Percentiles rank a stretch among this genome's conserved stretches.
These are phyloP conservation scores for Crepidodera aurea DNA, from an alignment of 2,888 invertebrate species.

Conservation along the genomic window DNA sequence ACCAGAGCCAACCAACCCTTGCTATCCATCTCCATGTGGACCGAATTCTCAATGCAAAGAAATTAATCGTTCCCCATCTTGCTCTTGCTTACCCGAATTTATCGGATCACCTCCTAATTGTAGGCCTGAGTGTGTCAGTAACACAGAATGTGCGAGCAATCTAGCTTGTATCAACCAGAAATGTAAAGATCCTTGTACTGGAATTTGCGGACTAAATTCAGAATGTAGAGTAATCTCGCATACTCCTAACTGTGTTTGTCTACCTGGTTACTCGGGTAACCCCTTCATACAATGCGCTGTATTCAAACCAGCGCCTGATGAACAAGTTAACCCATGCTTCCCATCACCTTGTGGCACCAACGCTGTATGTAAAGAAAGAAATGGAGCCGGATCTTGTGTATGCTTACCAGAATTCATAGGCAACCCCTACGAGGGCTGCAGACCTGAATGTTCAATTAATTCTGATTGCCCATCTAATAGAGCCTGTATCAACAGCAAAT, in stretches of 20 bases:
- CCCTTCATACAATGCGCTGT: slow-evolving; percentile 64
- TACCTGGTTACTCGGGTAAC: slow-evolving; percentile 66
- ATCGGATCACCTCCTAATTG: slow-evolving; percentile 79
- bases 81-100: slow-evolving; percentile 76
- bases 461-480: slow-evolving; percentile 72
- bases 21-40: slow-evolving; percentile 71
- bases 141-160: slow-evolving; percentile 73
- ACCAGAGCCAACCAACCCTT: slow-evolving; percentile 58
- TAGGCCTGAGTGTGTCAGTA: slow-evolving; percentile 79
- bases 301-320: slow-evolving; percentile 43
- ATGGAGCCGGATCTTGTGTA: slow-evolving; percentile 64
- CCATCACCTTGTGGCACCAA: slow-evolving; percentile 75
- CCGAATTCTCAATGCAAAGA: slow-evolving; percentile 72
- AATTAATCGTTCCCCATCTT: slow-evolving; percentile 69
- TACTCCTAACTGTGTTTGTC: slow-evolving; percentile 68
- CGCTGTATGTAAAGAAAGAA: slow-evolving; percentile 66
- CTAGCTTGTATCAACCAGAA: slow-evolving; percentile 78
- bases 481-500: slow-evolving; percentile 73
- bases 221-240: slow-evolving; percentile 67
- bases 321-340: slow-evolving; percentile 63
- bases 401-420: slow-evolving; percentile 70
- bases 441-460: slow-evolving; percentile 72
- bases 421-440: slow-evolving; percentile 70
- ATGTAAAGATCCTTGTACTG: slow-evolving; percentile 74
- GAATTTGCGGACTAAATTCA: slow-evolving; percentile 66